These are phyloP conservation scores for Clusia tigrina DNA, from an alignment of 2,888 invertebrate genomes.

Conservation along the genomic window DNA sequence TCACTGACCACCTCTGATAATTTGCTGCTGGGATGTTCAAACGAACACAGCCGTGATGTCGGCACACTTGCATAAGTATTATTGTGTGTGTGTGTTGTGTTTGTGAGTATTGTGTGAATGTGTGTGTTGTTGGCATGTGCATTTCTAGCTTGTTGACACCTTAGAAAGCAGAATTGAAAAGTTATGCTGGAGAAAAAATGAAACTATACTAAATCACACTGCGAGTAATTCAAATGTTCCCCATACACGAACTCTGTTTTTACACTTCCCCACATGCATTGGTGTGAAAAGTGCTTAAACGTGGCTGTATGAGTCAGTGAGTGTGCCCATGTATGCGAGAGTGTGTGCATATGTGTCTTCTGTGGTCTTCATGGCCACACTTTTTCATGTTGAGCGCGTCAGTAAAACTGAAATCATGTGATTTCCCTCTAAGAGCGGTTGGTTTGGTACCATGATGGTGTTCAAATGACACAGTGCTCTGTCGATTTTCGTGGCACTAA, in stretches of 20 bases:
- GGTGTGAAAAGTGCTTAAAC: background rate
- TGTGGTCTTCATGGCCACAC: conserved; percentile 1
- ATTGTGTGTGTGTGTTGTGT: background rate
- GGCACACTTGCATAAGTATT: background rate
- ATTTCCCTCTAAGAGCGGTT: too few relatives aligned
- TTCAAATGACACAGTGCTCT: too few relatives aligned
- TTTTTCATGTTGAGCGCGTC: too few relatives aligned
- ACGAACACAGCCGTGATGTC: background rate
- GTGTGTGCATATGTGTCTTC: background rate
- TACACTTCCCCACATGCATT: background rate
- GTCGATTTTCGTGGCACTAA: too few relatives aligned
- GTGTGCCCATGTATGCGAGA: too few relatives aligned
- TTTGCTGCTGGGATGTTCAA: too few relatives aligned
- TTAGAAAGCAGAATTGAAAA: conserved; percentile 6
- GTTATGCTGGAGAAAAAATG: too few relatives aligned
- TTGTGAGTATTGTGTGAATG: background rate
- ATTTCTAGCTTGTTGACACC: conserved; percentile 20
- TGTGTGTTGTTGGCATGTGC: conserved; percentile 2
- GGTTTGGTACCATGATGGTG: too few relatives aligned
- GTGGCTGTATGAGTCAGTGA: background rate
- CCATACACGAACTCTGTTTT: background rate
- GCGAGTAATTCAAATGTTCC: conserved; percentile 3
- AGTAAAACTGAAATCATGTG: too few relatives aligned
- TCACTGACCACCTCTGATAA: too few relatives aligned
- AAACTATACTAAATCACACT: background rate